Base-by-base conservation (phyloP, 1,140 invertebrate species). In the Pogonomyrmex californicus region DNA sequence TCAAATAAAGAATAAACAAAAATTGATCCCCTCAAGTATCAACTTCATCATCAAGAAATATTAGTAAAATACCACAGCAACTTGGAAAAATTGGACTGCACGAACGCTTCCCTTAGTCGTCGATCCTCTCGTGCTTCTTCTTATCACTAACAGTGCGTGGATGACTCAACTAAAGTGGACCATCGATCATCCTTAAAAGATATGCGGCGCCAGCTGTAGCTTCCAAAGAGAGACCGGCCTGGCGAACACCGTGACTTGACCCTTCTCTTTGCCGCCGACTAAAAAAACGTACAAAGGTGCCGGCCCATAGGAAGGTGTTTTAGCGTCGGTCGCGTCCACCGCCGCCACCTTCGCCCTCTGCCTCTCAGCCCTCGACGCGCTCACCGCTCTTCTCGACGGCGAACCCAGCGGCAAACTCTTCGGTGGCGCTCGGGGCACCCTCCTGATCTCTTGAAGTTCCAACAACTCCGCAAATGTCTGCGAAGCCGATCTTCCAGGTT, bases 221-320 rank as follows among this genome's bases (percentile, higher is more conserved):
- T 96, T 97, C 97, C 97, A 97, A 17, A 97, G 95, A 0, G 97
- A 97, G 4, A 97, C 95, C 0, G 97, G 97, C 88, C 96, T 95
- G 86, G 96, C 96, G 85, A 97, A 97, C 23, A 97, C 96, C 2
- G 96, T 97, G 1, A 97, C 96, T 87, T 97, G 96, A 9, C 97
- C 96, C 56, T 96, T 96, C 88, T 97, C 97, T 88, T 97, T 97
- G 0, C 97, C 97, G 6, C 97, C 97, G 6, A 97, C 94, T 5
- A 97, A 86, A 90, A 97, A 97, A 14, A 97, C 96, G 86, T 96
- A 97, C 30, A 97, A 93, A 0, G 96, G 96, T n/a, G 97, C 95
- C 14, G 94, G 95, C 4, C 93, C 94, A 2, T 91, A 91, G 4
- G 87, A 85, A 0, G 93, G 94, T 0, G 93, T 92, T 10, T 90